Evolutionary conservation across 2,113 vertebrate species (phyloP).

Genomic region (Lamprotornis superbus): DNA sequence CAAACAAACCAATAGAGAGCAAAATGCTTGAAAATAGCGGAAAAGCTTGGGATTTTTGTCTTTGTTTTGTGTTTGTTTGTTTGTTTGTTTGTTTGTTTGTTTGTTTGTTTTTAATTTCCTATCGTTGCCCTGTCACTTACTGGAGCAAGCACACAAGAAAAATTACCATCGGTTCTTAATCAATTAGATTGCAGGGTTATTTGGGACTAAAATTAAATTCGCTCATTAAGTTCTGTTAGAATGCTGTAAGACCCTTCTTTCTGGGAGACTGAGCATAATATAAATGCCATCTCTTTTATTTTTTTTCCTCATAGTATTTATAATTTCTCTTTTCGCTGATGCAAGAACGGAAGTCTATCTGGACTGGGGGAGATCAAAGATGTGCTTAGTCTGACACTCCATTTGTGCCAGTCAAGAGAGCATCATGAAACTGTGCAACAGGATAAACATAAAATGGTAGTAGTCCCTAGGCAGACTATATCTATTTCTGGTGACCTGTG

Average conservation of each 20-base stretch:
- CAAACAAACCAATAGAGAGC: neutral
- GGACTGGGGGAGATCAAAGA: neutral
- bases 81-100: neutral
- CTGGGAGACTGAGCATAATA: neutral
- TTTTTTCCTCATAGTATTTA: neutral
- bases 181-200: neutral
- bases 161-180: neutral
- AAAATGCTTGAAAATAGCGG: neutral
- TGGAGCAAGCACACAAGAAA: neutral
- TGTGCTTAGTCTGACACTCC: neutral
- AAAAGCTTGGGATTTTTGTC: neutral
- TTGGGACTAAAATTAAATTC: neutral
- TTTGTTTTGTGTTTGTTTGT: neutral
- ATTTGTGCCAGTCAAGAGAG: neutral
- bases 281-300: neutral
- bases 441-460: neutral
- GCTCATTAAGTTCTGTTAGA: neutral
- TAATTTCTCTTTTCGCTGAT: neutral
- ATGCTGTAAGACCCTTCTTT: neutral
- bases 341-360: neutral
- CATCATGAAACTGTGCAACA: neutral
- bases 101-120: neutral
- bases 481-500: neutral
- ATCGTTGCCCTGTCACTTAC: neutral
- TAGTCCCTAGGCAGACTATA: neutral